Evolutionary conservation across 2,797 vertebrate species (phyloP).

Genomic region (Brotogeris chrysoptera): DNA sequence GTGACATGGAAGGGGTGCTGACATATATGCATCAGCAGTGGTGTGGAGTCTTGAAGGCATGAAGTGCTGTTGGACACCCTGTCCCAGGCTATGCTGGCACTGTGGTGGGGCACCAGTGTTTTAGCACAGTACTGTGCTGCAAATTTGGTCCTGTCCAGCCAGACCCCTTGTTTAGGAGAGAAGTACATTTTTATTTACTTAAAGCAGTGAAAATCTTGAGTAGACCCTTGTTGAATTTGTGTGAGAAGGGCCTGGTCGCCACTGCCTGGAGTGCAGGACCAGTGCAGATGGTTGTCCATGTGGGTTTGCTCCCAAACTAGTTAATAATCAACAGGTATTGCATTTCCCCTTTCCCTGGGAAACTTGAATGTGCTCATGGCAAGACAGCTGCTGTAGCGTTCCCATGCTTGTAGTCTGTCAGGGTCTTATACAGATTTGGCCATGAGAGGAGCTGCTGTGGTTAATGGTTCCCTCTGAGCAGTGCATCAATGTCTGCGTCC

Average conservation of each 20-base stretch:
- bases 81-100: neutral
- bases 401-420: neutral
- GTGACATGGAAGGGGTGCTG: neutral
- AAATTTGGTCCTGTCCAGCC: neutral
- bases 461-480: neutral
- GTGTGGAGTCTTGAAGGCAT: neutral
- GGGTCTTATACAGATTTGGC: neutral
- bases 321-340: neutral
- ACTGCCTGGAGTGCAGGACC: neutral
- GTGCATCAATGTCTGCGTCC: neutral
- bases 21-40: neutral
- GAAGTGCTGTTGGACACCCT: neutral
- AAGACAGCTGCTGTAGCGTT: neutral
- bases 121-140: neutral
- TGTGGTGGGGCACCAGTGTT: neutral
- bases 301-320: neutral
- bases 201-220: neutral
- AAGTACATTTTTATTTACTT: neutral
- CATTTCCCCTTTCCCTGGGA: neutral
- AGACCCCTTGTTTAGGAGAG: neutral
- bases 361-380: accelerated
- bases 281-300: neutral
- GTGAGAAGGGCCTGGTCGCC: neutral
- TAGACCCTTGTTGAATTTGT: neutral
- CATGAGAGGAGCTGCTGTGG: neutral